Base-by-base conservation (phyloP, 2,888 invertebrate genomes). In the Cheiracanthium punctorium region DNA sequence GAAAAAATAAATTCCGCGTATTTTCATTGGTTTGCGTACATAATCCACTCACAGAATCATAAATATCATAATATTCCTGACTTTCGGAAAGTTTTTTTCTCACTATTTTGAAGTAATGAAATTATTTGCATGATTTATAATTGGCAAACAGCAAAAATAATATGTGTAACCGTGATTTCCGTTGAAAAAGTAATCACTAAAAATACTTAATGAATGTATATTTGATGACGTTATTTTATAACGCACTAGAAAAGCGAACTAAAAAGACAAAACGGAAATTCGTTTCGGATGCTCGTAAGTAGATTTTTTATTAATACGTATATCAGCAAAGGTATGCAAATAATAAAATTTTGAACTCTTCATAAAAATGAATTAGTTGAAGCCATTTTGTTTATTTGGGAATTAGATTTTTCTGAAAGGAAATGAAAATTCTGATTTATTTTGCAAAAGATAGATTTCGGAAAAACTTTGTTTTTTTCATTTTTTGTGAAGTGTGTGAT, bases 121-220 rank as follows among this genome's bases (percentile, higher is more conserved):
- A 79, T 79, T 74, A 73, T 58, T 79, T 85, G 79, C 73, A 69
- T 79, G 84, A 85, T 85, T 85, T 85, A 85, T 85, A 73, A 69
- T 29, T 48, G 32, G 74, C 74, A 70, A 79, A 74, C 74, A 58
- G 24, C 4, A 79, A 85, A 79, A 85, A 79, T 85, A 33, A 79
- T 79, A 73, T 52, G 33, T 20, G 37, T 33, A 7, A 58, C 33
- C 33, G 52, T 48, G 7, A 7, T 28, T 33, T n/a, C 33, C n/a
- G 28, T 37, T 41, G 48, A 77, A 82, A 80, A 74, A 74, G 69
- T 43, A 37, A 52, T 52, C 17, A 33, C 29, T 14, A 4, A 14
- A 43, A 29, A 52, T 29, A 29, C 24, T 73, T 77, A 80, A 74
- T 70, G 74, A 73, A 74, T 79, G 24, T 72, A 74, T 79, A 73